These are phyloP conservation scores for Brenthis daphne DNA, from an alignment of 2,888 invertebrate species.

Conservation along the genomic window DNA sequence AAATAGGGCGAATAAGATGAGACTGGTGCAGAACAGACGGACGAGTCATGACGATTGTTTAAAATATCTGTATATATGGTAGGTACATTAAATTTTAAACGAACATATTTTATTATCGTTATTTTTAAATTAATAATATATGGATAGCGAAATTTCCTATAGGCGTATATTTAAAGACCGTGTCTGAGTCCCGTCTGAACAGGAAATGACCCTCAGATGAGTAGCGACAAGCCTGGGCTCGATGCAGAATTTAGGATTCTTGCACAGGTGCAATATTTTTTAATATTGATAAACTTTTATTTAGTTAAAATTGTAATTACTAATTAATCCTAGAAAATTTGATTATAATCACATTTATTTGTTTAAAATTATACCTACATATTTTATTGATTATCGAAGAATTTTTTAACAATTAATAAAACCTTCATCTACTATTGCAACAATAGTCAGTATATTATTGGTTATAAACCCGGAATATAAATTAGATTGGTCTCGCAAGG, in stretches of 20 bases:
- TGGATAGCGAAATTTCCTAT: neutral
- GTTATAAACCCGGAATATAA: neutral
- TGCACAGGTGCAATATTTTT: neutral
- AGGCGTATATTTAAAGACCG: constrained; percentile 18
- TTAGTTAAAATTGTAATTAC: too few species aligned
- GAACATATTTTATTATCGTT: neutral
- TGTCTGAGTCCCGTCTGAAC: constrained; percentile 54
- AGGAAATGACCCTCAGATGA: constrained; percentile 76
- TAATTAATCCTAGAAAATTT: too few species aligned
- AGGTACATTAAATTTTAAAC: too few species aligned
- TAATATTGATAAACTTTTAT: too few species aligned
- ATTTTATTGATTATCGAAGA: too few species aligned
- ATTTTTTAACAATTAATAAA: neutral
- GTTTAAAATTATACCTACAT: too few species aligned
- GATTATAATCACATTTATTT: too few species aligned
- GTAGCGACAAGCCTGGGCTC: constrained; percentile 49
- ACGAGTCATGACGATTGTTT: too few species aligned
- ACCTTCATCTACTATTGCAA: constrained; percentile 2
- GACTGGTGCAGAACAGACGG: too few species aligned
- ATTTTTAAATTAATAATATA: neutral
- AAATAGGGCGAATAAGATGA: too few species aligned
- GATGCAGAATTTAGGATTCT: neutral
- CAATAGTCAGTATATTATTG: neutral
- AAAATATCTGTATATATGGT: too few species aligned
- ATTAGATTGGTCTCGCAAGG: neutral